These are phyloP conservation scores for Drosophila hawaiiensis DNA, from an alignment of 2,888 invertebrate species.

Conservation along the genomic window DNA sequence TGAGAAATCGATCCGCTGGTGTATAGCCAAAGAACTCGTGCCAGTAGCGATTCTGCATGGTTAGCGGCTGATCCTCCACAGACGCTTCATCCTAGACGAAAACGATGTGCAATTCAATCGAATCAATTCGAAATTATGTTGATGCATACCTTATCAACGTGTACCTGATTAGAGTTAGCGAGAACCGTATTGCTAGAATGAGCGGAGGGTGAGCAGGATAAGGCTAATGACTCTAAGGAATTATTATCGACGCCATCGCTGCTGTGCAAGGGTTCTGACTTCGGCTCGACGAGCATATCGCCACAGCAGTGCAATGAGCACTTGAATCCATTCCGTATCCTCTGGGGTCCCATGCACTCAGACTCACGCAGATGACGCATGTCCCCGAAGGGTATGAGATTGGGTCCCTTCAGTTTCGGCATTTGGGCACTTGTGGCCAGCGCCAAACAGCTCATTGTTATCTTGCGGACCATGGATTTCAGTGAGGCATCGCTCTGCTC, in stretches of 20 bases:
- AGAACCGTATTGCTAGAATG: conserved; percentile 32
- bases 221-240: conserved; percentile 24
- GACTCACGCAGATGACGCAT: conserved; percentile 63
- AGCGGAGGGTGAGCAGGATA: conserved; percentile 19
- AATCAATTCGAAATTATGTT: background rate
- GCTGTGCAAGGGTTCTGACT: conserved; percentile 8
- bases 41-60: conserved; percentile 69
- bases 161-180: background rate
- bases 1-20: conserved; percentile 89
- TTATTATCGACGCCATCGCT: conserved; percentile 26
- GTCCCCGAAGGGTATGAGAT: conserved; percentile 70
- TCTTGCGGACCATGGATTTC: conserved; percentile 64
- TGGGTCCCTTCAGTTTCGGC: conserved; percentile 65
- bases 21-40: conserved; percentile 81
- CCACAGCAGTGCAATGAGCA: conserved; percentile 54
- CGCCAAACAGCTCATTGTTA: conserved; percentile 66
- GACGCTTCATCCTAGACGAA: conserved; percentile 26
- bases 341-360: conserved; percentile 41
- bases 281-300: conserved; percentile 48
- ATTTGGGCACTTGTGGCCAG: conserved; percentile 58
- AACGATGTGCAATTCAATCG: background rate
- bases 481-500: conserved; percentile 68
- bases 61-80: conserved; percentile 51
- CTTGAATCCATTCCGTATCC: conserved; percentile 52
- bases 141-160: conserved; percentile 47